Evolutionary conservation across 92 coral and sea anemone species (phyloP), one percentile per base, ranked within the genome.

Genomic region (Hydrozoanthus gracilis): DNA sequence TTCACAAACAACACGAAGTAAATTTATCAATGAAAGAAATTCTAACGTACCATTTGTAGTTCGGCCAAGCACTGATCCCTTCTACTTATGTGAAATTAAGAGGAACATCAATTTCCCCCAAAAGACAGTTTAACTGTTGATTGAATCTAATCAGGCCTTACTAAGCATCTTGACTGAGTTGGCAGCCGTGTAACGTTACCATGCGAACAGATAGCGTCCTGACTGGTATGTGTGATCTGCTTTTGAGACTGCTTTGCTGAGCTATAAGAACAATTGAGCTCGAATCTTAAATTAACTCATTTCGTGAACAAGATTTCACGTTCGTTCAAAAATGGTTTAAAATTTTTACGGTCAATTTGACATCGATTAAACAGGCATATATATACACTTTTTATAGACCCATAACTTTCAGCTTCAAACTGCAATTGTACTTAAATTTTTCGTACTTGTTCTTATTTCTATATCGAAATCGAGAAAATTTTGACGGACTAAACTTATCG

Each of bases 181-280:
- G 39, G 39, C 39, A 27, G 39, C 39, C 2, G 67, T 13, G 14
- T 61, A 58, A 58, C 65, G 65, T 58, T 58, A 58, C 65, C 65
- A 58, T 58, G 65, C 65, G 65, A 58, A 58, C 65, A 58, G 65
- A 58, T 58, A 58, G 65, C 5, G 5, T 58, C 65, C 65, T 58
- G 65, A 58, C 65, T 14, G 65, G 65, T 58, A 58, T 58, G 65
- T 58, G 65, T 58, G 65, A 58, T 58, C 65, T 58, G 65, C 65
- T 58, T 58, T 58, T 58, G 65, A 58, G 65, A 58, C 65, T 58
- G 65, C 65, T 58, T 58, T 58, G 65, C 65, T 58, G 65, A 58
- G 65, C 65, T 58, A 58, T 58, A 58, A 58, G 5, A 58, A 58
- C 65, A 58, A 58, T 58, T 58, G 65, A 58, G 65, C 65, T 58